Conservation (phyloP, 2,888 invertebrate species). For the Ormyrus rosae region DNA sequence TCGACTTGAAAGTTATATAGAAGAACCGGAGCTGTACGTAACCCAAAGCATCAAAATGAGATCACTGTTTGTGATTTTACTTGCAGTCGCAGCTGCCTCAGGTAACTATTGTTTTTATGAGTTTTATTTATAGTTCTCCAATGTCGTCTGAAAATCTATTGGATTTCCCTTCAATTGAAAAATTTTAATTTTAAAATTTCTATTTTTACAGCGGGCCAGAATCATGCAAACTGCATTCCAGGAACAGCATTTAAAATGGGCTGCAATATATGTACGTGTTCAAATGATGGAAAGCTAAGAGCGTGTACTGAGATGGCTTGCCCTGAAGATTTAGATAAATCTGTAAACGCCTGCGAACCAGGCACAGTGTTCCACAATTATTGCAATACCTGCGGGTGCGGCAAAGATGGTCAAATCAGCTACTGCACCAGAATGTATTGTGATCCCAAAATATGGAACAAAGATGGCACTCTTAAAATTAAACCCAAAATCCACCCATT, state of each 20-base stretch:
- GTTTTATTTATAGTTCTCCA: too few relatives aligned
- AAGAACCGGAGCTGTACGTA: too few relatives aligned
- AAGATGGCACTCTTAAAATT: conserved; percentile 2
- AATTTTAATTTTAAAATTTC: too few relatives aligned
- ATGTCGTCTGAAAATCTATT: too few relatives aligned
- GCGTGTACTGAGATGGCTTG: conserved; percentile 28
- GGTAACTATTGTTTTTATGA: conserved; percentile 3
- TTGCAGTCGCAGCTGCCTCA: conserved; percentile 7
- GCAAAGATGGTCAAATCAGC: conserved; percentile 76
- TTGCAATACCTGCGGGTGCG: conserved; percentile 78
- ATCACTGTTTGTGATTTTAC: background rate
- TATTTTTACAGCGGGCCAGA: background rate
- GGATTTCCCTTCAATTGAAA: too few relatives aligned
- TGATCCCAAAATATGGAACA: conserved; percentile 6
- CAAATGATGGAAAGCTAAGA: conserved; percentile 1
- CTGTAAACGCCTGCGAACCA: conserved; percentile 17
- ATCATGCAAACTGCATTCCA: background rate
- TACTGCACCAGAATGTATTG: conserved; percentile 75
- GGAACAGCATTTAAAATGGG: conserved; percentile 14
- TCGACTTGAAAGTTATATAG: too few relatives aligned
- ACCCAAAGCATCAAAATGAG: conserved; percentile 14
- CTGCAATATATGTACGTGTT: conserved; percentile 38
- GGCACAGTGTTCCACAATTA: conserved; percentile 74
- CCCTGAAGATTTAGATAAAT: background rate
- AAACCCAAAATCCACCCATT: too few relatives aligned